These are phyloP conservation scores for Tupiocoris notatus DNA, from an alignment of 2,888 invertebrate species.

Conservation along the genomic window DNA sequence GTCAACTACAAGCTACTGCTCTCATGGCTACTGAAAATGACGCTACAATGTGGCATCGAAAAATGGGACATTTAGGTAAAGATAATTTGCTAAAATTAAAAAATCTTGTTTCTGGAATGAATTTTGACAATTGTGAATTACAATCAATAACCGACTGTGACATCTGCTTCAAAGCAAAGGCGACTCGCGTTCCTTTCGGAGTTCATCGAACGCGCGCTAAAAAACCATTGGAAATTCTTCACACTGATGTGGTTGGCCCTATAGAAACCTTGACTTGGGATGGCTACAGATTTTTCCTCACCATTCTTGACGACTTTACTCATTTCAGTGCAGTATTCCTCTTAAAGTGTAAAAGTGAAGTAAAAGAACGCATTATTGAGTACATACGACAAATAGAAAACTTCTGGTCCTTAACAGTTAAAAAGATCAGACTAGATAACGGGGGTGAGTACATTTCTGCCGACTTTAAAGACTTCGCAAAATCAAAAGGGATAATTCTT, in stretches of 20 bases:
- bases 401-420: conserved; percentile 11
- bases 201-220: neutral
- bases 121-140: neutral
- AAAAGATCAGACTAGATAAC: conserved; percentile 18
- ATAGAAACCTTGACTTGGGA: conserved; percentile 6
- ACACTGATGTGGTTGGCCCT: conserved; percentile 12
- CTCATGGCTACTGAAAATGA: neutral
- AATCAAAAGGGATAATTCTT: conserved; percentile 7
- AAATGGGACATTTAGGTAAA: no score
- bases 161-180: conserved; percentile 14
- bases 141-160: neutral
- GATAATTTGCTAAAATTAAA: conserved; percentile 2
- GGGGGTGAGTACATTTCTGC: conserved; percentile 12
- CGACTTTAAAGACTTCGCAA: conserved; percentile 11
- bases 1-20: neutral
- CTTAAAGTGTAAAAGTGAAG: neutral
- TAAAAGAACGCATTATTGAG: neutral
- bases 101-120: conserved; percentile 15
- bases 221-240: conserved; percentile 6
- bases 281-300: neutral
- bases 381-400: conserved; percentile 13
- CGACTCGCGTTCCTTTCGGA: conserved; percentile 3
- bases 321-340: neutral
- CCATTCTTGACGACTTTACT: no score
- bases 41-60: conserved; percentile 5